A percentile compares a stretch with the other conserved stretches of the same genome.
phyloP scores from a whole-genome alignment of 1,140 invertebrate genomes.

The Drosophila rhopaloa region DNA sequence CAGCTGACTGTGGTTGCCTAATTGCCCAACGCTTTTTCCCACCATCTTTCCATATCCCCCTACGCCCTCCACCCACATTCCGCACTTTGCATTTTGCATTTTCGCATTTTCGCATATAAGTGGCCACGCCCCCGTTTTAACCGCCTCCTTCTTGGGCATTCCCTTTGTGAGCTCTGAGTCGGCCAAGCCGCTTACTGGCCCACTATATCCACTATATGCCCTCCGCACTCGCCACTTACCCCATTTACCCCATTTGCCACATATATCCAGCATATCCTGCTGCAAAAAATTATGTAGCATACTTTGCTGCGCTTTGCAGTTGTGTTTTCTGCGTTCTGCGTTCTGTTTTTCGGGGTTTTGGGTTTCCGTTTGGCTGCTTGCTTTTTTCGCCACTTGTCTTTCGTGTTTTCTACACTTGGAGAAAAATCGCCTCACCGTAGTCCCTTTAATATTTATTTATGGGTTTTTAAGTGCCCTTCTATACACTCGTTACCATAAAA shows the following conservation, averaged over 20 bases:
- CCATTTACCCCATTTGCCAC: not conserved
- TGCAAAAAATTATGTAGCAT: constrained; percentile 39
- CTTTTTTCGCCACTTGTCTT: constrained; percentile 20
- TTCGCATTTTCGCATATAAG: constrained; percentile 38
- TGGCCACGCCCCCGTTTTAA: constrained; percentile 21
- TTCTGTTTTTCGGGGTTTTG: constrained; percentile 26
- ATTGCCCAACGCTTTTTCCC: constrained; percentile 26
- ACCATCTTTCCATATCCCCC: not conserved
- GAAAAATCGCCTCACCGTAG: not conserved
- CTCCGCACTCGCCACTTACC: constrained; percentile 2
- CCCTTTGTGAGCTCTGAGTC: constrained; percentile 28
- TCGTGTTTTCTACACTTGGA: constrained; percentile 13
- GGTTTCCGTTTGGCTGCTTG: constrained; percentile 28
- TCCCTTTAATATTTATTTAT: not conserved
- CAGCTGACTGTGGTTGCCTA: constrained; percentile 14
- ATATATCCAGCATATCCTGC: constrained; percentile 13
- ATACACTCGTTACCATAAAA: too few relatives aligned
- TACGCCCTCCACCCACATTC: constrained; percentile 5
- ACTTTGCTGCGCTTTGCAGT: constrained; percentile 43
- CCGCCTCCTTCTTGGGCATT: constrained; percentile 17
- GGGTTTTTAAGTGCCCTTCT: too few relatives aligned
- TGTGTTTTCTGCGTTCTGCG: constrained; percentile 23
- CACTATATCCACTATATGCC: constrained; percentile 7
- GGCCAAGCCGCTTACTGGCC: constrained; percentile 41
- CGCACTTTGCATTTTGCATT: constrained; percentile 35